A percentile compares a stretch with the other conserved stretches of the same genome.
phyloP scores from a whole-genome alignment of 92 coral and sea anemone species.

The Palythoa grandiflora region DNA sequence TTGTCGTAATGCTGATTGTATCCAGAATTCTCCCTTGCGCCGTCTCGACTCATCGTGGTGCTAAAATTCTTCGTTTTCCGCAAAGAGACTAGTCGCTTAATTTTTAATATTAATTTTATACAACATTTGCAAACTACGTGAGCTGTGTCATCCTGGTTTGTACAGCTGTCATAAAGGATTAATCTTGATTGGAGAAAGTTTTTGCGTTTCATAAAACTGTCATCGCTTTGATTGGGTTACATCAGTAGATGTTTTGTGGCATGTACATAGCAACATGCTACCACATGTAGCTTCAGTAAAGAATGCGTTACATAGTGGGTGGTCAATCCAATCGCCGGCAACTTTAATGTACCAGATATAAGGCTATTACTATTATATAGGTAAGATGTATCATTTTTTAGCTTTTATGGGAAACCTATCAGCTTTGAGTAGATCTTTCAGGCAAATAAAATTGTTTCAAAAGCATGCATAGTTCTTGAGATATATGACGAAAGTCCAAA shows the following conservation, averaged over 20 bases:
- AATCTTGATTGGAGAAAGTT: not conserved
- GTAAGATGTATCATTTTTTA: too few species aligned
- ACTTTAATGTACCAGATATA: too few species aligned
- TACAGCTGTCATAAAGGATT: conserved; percentile 16
- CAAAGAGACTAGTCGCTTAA: not conserved
- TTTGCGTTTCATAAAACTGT: not conserved
- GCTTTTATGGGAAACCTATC: too few species aligned
- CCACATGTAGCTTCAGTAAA: not conserved
- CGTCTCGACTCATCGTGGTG: conserved; percentile 19
- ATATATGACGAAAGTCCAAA: too few species aligned
- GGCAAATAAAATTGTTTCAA: too few species aligned
- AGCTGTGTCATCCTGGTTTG: not conserved
- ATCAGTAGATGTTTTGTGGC: not conserved
- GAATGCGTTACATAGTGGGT: not conserved
- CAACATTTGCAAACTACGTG: not conserved
- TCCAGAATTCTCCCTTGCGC: not conserved
- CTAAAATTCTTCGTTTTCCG: not conserved
- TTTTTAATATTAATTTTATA: not conserved
- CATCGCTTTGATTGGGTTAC: not conserved
- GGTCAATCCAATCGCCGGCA: too few species aligned
- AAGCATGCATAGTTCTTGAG: too few species aligned
- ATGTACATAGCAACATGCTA: conserved; percentile 19
- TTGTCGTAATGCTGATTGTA: conserved; percentile 27
- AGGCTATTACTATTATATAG: too few species aligned
- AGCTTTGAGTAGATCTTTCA: too few species aligned